Evolutionary conservation across 1,140 invertebrate species (phyloP).

Genomic region (Lithobius niger): DNA sequence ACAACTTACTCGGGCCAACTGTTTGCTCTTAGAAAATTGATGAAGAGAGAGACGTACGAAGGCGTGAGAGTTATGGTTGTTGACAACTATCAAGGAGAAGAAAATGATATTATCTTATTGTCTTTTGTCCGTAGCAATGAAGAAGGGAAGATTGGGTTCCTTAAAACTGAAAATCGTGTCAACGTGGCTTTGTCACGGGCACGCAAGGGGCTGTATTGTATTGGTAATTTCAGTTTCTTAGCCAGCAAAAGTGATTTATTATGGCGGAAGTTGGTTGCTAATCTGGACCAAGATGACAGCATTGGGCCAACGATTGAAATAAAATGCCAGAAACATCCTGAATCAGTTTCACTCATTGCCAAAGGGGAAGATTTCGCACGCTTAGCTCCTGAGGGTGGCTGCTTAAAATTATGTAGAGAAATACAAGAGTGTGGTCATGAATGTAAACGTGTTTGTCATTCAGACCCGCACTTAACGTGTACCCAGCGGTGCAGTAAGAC

Average conservation of each 20-base stretch:
- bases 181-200: slow-evolving; percentile 20
- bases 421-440: slow-evolving; percentile 17
- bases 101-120: slow-evolving; percentile 23
- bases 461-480: not conserved
- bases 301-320: not conserved
- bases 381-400: slow-evolving; percentile 33
- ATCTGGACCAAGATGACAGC: not conserved
- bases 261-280: not conserved
- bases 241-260: not conserved
- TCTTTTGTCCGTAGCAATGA: slow-evolving; percentile 21
- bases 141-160: slow-evolving; percentile 16
- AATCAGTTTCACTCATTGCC: no score
- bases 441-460: slow-evolving; percentile 17
- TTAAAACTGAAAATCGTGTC: slow-evolving; percentile 18
- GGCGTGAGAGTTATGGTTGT: no score
- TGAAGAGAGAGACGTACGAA: no score
- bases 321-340: not conserved
- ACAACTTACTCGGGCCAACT: no score
- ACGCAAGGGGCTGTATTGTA: slow-evolving; percentile 12
- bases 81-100: slow-evolving; percentile 22
- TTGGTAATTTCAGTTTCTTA: slow-evolving; percentile 18
- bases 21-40: no score
- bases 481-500: slow-evolving; percentile 7
- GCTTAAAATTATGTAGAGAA: slow-evolving; percentile 24
- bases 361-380: slow-evolving; percentile 26